phyloP scores from a whole-genome alignment of 2,797 vertebrate genomes.

The Sebastes dallii region DNA sequence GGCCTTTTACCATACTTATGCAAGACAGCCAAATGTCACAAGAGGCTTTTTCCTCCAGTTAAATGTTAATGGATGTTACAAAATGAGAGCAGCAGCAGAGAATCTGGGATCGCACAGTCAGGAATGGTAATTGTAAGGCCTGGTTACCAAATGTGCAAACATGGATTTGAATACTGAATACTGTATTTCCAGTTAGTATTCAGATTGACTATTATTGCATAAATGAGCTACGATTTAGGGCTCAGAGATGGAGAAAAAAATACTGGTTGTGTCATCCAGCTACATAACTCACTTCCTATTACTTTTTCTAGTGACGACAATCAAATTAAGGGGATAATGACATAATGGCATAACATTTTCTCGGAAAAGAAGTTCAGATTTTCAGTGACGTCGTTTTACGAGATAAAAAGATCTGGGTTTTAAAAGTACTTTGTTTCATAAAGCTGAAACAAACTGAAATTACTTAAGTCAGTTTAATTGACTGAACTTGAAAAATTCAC shows the following conservation, averaged over 20 bases:
- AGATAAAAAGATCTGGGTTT: not conserved
- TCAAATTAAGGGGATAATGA: not conserved
- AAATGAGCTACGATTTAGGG: not conserved
- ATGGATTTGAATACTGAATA: conserved; percentile 40
- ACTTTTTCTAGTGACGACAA: not conserved
- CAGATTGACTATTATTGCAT: not conserved
- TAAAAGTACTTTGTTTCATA: not conserved
- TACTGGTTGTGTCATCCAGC: not conserved
- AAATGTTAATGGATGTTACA: conserved; percentile 18
- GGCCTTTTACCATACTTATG: conserved; percentile 27
- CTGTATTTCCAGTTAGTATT: conserved; percentile 12
- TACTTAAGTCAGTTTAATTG: not conserved
- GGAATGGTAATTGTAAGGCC: conserved; percentile 2
- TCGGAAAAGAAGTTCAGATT: not conserved
- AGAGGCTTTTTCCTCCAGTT: not conserved
- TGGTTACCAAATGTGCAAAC: conserved; percentile 12
- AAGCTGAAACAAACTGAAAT: not conserved
- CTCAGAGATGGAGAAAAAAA: not conserved
- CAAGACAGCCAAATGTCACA: conserved; percentile 45
- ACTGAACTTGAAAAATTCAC: not conserved
- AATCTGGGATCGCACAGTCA: not conserved
- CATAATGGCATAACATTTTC: conserved; percentile 4
- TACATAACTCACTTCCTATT: conserved; percentile 10
- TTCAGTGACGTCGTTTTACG: not conserved
- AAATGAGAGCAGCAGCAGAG: conserved; percentile 5